Conservation (phyloP, 1,140 invertebrate species). For the Spodoptera litura region DNA sequence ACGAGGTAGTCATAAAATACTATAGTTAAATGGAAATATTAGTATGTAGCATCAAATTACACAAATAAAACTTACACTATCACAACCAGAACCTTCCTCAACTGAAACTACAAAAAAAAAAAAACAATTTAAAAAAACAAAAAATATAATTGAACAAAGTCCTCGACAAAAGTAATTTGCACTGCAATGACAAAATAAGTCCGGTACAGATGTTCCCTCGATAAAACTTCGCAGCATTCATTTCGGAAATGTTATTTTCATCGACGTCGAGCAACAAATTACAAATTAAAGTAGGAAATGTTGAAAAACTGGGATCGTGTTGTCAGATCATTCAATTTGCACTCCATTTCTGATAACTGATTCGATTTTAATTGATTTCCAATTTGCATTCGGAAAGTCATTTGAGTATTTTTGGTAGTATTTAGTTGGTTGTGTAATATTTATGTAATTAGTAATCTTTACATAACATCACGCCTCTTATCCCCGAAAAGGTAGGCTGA, state of each 20-base stretch:
- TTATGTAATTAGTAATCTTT: too few relatives aligned
- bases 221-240: not conserved
- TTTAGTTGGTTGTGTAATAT: not conserved
- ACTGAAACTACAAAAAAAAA: too few relatives aligned
- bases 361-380: conserved; percentile 28
- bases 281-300: conserved; percentile 16
- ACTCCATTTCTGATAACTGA: conserved; percentile 26
- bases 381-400: conserved; percentile 1
- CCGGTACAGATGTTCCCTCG: not conserved
- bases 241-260: conserved; percentile 2
- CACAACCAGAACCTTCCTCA: too few relatives aligned
- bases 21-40: too few relatives aligned
- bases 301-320: conserved; percentile 2
- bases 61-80: too few relatives aligned
- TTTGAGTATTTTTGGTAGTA: not conserved
- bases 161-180: not conserved
- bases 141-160: too few relatives aligned
- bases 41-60: too few relatives aligned
- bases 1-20: too few relatives aligned
- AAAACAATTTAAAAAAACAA: too few relatives aligned
- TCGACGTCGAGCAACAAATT: not conserved
- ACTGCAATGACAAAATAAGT: conserved; percentile 1
- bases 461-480: too few relatives aligned
- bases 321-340: conserved; percentile 34
- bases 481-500: too few relatives aligned